phyloP scores from a whole-genome alignment of 2,797 vertebrate species.

The Urosaurus nigricauda region DNA sequence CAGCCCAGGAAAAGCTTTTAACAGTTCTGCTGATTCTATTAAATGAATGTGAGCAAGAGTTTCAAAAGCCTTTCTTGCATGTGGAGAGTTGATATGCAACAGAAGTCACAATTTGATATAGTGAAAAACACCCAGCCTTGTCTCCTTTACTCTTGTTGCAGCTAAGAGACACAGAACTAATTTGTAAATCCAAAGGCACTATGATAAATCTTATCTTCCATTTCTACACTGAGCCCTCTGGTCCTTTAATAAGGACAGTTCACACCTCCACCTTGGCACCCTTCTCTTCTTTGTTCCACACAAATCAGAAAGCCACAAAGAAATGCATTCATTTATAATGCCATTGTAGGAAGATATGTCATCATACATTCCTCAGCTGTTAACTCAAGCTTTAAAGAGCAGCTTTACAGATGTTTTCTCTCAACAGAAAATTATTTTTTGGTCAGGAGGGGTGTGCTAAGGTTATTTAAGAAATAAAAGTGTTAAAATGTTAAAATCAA shows the following conservation, averaged over 20 bases:
- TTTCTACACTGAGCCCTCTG: background rate
- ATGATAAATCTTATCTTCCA: no score
- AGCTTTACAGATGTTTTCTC: background rate
- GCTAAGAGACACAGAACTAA: background rate
- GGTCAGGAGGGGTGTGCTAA: background rate
- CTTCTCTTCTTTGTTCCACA: background rate
- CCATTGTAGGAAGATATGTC: background rate
- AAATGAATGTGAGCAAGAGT: background rate
- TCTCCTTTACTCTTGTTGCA: background rate
- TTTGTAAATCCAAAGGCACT: background rate
- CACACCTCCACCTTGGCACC: background rate
- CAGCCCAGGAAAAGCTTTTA: background rate
- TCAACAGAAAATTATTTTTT: background rate
- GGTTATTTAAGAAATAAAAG: background rate
- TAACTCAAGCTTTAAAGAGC: background rate
- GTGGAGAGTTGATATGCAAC: no score
- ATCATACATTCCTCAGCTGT: background rate
- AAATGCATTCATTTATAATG: background rate
- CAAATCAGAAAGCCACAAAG: background rate
- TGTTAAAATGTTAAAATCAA: background rate
- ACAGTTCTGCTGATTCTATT: background rate
- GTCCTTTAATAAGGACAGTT: background rate
- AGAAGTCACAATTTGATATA: background rate
- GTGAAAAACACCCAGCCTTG: fast-evolving
- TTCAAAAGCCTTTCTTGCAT: background rate